These are phyloP conservation scores for Hemiprocne comata DNA, from an alignment of 2,113 vertebrate species.

Conservation along the genomic window DNA sequence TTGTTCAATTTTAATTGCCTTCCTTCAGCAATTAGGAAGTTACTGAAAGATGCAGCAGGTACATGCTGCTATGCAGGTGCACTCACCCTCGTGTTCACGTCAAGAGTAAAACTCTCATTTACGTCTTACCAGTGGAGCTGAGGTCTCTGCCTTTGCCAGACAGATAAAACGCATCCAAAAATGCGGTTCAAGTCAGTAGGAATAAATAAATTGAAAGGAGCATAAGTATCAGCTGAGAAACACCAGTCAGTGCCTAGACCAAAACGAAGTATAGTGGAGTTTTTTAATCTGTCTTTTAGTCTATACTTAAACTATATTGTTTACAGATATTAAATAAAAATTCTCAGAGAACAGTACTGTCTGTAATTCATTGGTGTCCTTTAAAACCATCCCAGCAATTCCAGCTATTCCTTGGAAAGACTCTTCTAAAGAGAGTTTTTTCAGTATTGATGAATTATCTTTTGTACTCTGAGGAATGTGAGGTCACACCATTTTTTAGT, in stretches of 20 bases:
- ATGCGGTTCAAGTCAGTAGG: background rate
- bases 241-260: background rate
- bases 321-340: constrained; percentile 54
- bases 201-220: background rate
- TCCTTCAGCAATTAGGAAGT: background rate
- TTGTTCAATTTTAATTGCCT: background rate
- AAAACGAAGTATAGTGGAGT: background rate
- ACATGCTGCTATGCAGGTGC: background rate
- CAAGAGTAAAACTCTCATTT: background rate
- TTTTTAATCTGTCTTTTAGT: background rate
- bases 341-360: constrained; percentile 39
- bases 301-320: constrained; percentile 23
- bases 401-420: constrained; percentile 70
- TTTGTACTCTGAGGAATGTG: constrained; percentile 75
- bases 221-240: background rate
- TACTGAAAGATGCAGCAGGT: background rate
- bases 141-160: background rate
- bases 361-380: constrained; percentile 62
- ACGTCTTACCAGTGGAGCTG: background rate
- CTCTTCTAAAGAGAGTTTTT: constrained; percentile 45
- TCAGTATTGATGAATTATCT: constrained; percentile 71
- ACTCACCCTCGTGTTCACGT: background rate
- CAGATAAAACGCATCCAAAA: background rate
- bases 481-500: constrained; percentile 44
- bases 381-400: constrained; percentile 69